Evolutionary conservation across 2,797 vertebrate genomes (phyloP), one percentile per base, ranked within the genome.

Genomic region (Enteromius unitaeniatus): DNA sequence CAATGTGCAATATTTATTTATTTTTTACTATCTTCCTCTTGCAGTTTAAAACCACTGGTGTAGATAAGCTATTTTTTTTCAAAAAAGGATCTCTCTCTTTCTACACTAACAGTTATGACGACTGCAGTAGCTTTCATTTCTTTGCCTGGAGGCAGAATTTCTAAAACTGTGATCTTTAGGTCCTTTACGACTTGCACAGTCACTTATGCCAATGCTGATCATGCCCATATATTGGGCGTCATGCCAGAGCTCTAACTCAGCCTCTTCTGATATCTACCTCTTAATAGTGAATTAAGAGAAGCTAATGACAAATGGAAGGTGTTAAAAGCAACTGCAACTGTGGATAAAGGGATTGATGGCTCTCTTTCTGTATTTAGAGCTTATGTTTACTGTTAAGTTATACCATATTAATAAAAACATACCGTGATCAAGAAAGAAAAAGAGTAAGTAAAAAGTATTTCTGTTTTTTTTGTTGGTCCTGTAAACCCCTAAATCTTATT

Each of bases 101-200:
- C 37, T 62, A 26, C n/a, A 3, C n/a, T 78, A 42, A 37, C 23
- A 62, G 34, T 28, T 78, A 3, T 6, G 14, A 62, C 28, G 23
- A 60, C 31, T 23, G 51, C 49, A 75, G 53, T 55, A 75, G 37
- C 15, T 64, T 78, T 14, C 0, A 1, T 51, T 79, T 79, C 45
- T 53, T 67, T 68, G 45, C 26, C 58, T 65, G 17, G 23, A 31
- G 60, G 60, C 76, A 64, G 53, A 21, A 28, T 64, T 47, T 79
- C 11, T 68, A 34, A 67, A 37, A 23, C 62, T 37, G 28, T 51
- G 31, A 79, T 40, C 10, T 49, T 42, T 17, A 31, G 9, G 60
- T 68, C 78, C 78, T 47, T 69, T 23, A 26, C 45, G 13, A 79
- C 47, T 51, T 6, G 1, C 45, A 47, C 58, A 79, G 28, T 10